phyloP scores from a whole-genome alignment of 2,888 invertebrate species.

The Blastobasis adustella region DNA sequence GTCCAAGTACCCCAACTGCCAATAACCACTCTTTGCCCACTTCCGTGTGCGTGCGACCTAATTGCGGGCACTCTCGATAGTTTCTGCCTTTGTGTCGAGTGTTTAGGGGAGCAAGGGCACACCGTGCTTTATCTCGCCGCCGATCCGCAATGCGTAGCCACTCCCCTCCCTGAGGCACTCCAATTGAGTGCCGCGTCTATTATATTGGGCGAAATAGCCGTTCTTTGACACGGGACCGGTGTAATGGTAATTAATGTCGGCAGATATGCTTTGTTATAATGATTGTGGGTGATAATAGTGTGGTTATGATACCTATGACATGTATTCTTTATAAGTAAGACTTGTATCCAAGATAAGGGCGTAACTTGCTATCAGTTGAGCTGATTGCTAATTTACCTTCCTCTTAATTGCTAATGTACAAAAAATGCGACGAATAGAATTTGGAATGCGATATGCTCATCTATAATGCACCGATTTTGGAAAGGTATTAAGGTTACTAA shows the following conservation, averaged over 20 bases:
- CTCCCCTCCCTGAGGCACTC: constrained; percentile 1
- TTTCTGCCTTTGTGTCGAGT: constrained; percentile 8
- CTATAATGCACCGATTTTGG: too few species aligned
- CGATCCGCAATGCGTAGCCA: constrained; percentile 4
- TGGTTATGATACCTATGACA: background rate
- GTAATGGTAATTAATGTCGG: too few species aligned
- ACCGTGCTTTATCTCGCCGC: constrained; percentile 10
- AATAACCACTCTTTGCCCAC: background rate
- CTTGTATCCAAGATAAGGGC: too few species aligned
- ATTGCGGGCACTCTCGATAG: constrained; percentile 11
- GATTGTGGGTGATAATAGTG: too few species aligned
- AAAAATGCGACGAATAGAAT: too few species aligned
- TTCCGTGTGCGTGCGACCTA: constrained; percentile 6
- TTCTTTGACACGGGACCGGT: background rate
- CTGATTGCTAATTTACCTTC: too few species aligned
- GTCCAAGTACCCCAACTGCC: background rate
- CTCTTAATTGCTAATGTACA: too few species aligned
- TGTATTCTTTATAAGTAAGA: background rate
- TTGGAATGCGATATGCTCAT: too few species aligned
- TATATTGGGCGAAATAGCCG: background rate
- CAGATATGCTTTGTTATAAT: too few species aligned
- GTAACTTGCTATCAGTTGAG: too few species aligned
- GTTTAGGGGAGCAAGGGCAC: constrained; percentile 1
- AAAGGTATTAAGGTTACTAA: too few species aligned
- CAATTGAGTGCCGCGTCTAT: background rate